A percentile compares a stretch with the other conserved stretches of the same genome.
Evolutionary conservation across 2,888 invertebrate genomes (phyloP).

Genomic region (Neocrepidodera transversa): DNA sequence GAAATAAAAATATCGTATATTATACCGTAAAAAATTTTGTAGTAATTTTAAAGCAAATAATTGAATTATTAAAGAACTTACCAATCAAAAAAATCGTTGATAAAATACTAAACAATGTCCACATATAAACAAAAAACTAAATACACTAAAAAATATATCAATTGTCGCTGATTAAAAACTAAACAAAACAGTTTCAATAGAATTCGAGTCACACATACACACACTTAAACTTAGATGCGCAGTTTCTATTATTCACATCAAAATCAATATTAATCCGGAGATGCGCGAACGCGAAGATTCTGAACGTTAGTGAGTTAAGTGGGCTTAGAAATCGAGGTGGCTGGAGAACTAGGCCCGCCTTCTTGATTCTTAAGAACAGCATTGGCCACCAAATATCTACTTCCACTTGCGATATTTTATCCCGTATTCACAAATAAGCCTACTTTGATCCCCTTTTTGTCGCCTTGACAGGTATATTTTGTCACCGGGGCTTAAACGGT

Average conservation of each 20-base stretch:
- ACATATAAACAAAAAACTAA: slow-evolving; percentile 1
- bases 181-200: background rate
- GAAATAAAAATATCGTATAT: no score
- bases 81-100: background rate
- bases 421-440: slow-evolving; percentile 22
- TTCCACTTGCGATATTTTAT: slow-evolving; percentile 46
- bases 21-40: no score
- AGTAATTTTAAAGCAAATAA: no score
- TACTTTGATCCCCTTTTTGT: slow-evolving; percentile 33
- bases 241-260: background rate
- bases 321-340: slow-evolving; percentile 45
- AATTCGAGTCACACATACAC: background rate
- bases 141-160: background rate
- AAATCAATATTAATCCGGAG: slow-evolving; percentile 26
- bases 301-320: slow-evolving; percentile 39
- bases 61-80: no score
- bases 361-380: slow-evolving; percentile 44
- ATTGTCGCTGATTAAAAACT: background rate
- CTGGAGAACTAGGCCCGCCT: slow-evolving; percentile 49
- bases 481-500: slow-evolving; percentile 36
- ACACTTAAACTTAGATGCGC: slow-evolving; percentile 2
- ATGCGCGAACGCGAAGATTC: slow-evolving; percentile 41
- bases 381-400: slow-evolving; percentile 50
- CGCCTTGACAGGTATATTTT: slow-evolving; percentile 44
- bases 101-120: background rate